Conservation (phyloP, 2,113 vertebrate genomes). For the Ancistrus triradiatus region DNA sequence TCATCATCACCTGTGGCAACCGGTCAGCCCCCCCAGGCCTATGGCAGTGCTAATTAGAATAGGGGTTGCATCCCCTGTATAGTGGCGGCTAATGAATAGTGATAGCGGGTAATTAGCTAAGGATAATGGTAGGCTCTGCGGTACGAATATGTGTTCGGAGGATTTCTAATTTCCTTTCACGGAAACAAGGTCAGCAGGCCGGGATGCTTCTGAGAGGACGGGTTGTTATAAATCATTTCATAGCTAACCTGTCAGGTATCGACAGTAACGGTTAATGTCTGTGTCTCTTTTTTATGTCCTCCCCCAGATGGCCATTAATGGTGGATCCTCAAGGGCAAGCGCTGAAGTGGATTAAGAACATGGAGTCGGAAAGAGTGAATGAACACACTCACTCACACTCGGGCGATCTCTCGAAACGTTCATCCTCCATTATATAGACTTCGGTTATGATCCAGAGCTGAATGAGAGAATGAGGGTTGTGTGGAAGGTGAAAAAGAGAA, state of each 20-base stretch:
- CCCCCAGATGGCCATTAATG: slow-evolving; percentile 83
- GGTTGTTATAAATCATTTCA: slow-evolving; percentile 41
- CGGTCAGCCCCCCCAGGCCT: slow-evolving; percentile 61
- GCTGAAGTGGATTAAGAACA: slow-evolving; percentile 86
- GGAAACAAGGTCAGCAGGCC: slow-evolving; percentile 25
- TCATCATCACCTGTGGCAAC: slow-evolving; percentile 82
- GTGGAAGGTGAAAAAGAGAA: slow-evolving; percentile 11
- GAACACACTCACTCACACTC: slow-evolving; percentile 6
- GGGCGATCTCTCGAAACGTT: slow-evolving; percentile 7
- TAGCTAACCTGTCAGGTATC: slow-evolving; percentile 34
- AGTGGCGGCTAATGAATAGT: slow-evolving; percentile 47
- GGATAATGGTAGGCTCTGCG: slow-evolving; percentile 41
- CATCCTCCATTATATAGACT: slow-evolving; percentile 7
- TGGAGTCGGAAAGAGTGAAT: slow-evolving; percentile 74
- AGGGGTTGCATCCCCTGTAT: slow-evolving; percentile 45
- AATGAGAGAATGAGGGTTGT: neutral
- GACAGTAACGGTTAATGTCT: slow-evolving; percentile 29
- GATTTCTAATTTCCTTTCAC: slow-evolving; percentile 33
- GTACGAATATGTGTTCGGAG: slow-evolving; percentile 35
- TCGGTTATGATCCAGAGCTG: neutral
- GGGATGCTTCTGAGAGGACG: slow-evolving; percentile 37
- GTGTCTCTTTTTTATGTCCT: slow-evolving; percentile 26
- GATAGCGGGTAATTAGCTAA: slow-evolving; percentile 47
- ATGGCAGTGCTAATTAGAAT: slow-evolving; percentile 39
- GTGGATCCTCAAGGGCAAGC: slow-evolving; percentile 89